A percentile compares a stretch with the other conserved stretches of the same genome.
These are phyloP conservation scores for Sciurus niger DNA, from an alignment of 2,113 vertebrate species.

Conservation along the genomic window DNA sequence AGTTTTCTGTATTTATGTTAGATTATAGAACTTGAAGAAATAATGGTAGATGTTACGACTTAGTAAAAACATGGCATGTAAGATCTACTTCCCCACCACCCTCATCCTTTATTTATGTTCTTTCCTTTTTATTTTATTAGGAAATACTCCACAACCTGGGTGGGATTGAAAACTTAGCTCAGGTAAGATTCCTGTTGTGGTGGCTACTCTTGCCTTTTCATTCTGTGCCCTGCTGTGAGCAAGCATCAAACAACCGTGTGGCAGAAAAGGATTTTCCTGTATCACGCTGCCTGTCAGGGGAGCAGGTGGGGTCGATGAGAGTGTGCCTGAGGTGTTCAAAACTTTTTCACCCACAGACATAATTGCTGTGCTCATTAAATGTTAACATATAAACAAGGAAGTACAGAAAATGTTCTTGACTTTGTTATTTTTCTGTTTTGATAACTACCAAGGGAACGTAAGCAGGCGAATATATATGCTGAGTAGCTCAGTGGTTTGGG, in stretches of 20 bases:
- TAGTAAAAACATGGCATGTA: not conserved
- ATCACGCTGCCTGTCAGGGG: not conserved
- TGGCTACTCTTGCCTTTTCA: not conserved
- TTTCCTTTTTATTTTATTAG: conserved; percentile 71
- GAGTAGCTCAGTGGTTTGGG: not conserved
- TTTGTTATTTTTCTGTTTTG: conserved; percentile 53
- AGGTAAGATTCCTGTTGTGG: conserved; percentile 76
- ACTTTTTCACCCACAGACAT: not conserved
- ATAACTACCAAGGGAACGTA: not conserved
- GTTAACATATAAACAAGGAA: not conserved
- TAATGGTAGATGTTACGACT: not conserved
- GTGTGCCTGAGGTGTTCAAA: not conserved
- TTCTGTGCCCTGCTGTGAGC: not conserved
- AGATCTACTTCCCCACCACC: not conserved
- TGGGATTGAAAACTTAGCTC: conserved; percentile 85
- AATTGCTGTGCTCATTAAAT: not conserved
- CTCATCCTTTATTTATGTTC: not conserved
- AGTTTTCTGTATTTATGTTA: conserved; percentile 28
- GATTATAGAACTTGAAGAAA: not conserved
- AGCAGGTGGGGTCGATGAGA: not conserved
- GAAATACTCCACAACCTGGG: conserved; percentile 84
- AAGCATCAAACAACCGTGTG: not conserved
- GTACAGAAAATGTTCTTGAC: not conserved
- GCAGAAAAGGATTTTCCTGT: not conserved
- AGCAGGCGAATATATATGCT: not conserved